Evolutionary conservation across 2,888 invertebrate genomes (phyloP).

Genomic region (Cheilosia vernalis): DNA sequence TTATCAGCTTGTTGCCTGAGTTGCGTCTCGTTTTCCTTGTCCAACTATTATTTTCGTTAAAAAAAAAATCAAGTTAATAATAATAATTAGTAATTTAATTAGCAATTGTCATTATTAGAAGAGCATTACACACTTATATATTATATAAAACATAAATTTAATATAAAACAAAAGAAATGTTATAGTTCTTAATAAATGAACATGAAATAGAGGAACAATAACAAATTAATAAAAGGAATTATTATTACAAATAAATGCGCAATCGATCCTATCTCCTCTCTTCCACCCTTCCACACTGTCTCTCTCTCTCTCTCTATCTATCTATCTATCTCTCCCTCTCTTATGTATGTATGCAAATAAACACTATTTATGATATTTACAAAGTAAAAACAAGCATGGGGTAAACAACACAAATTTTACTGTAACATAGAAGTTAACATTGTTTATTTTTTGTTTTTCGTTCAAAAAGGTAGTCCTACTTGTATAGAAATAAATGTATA

Average conservation of each 20-base stretch:
- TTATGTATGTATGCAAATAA: slow-evolving; percentile 49
- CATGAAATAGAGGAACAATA: slow-evolving; percentile 69
- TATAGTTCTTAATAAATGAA: slow-evolving; percentile 56
- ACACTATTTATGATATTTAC: slow-evolving; percentile 35
- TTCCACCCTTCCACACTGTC: not conserved
- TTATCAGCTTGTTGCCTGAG: slow-evolving; percentile 20
- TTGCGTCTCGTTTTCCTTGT: slow-evolving; percentile 31
- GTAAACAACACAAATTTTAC: slow-evolving; percentile 36
- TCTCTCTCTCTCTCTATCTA: not conserved
- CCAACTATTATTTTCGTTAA: slow-evolving; percentile 57
- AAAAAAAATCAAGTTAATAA: slow-evolving; percentile 30
- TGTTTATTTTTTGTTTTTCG: slow-evolving; percentile 1
- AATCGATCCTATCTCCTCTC: slow-evolving; percentile 62
- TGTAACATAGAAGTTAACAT: slow-evolving; percentile 31
- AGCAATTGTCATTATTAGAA: slow-evolving; percentile 60
- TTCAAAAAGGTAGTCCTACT: too few species aligned
- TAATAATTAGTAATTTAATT: slow-evolving; percentile 64
- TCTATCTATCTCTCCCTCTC: slow-evolving; percentile 1
- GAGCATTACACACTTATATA: slow-evolving; percentile 53
- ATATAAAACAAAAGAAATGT: slow-evolving; percentile 37
- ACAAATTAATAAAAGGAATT: slow-evolving; percentile 57
- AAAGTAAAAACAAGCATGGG: slow-evolving; percentile 17
- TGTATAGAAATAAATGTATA: slow-evolving; percentile 6
- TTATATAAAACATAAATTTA: slow-evolving; percentile 49
- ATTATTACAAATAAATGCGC: slow-evolving; percentile 59